Evolutionary conservation across 30 jellyfish, hydroid and myxozoan genomes (phyloP).

Genomic region (Sanderia malayensis): DNA sequence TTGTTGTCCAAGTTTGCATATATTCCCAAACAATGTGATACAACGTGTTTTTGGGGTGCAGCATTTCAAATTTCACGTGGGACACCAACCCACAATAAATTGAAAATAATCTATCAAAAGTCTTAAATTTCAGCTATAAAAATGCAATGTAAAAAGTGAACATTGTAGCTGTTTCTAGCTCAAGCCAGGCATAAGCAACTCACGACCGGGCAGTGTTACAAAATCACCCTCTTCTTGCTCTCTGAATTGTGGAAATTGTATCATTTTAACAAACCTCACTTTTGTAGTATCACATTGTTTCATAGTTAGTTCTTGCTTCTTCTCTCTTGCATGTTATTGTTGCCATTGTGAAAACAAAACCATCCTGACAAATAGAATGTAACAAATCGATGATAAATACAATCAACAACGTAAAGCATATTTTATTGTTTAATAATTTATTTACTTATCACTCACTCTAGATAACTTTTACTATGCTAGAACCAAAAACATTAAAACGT

Average conservation of each 20-base stretch:
- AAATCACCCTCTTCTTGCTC: neutral
- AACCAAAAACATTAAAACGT: neutral
- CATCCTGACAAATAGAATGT: slow-evolving; percentile 92
- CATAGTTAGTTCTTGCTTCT: slow-evolving; percentile 63
- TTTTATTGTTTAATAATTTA: neutral
- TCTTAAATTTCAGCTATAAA: neutral
- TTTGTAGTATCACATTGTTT: slow-evolving; percentile 29
- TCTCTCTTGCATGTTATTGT: slow-evolving; percentile 66
- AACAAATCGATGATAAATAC: no score
- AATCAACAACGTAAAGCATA: no score
- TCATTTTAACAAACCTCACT: neutral
- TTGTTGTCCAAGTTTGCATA: no score
- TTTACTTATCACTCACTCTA: neutral
- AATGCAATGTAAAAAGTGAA: neutral
- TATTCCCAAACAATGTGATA: no score
- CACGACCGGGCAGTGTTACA: neutral
- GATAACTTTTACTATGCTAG: neutral
- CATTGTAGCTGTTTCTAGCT: neutral
- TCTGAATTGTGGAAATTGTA: neutral
- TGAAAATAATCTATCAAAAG: neutral
- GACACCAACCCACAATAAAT: no score
- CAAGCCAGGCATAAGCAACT: neutral
- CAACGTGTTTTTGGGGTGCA: no score
- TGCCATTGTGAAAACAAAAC: slow-evolving; percentile 87
- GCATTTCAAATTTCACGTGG: no score